Evolutionary conservation across 2,113 vertebrate genomes (phyloP).

Genomic region (Zingel zingel): DNA sequence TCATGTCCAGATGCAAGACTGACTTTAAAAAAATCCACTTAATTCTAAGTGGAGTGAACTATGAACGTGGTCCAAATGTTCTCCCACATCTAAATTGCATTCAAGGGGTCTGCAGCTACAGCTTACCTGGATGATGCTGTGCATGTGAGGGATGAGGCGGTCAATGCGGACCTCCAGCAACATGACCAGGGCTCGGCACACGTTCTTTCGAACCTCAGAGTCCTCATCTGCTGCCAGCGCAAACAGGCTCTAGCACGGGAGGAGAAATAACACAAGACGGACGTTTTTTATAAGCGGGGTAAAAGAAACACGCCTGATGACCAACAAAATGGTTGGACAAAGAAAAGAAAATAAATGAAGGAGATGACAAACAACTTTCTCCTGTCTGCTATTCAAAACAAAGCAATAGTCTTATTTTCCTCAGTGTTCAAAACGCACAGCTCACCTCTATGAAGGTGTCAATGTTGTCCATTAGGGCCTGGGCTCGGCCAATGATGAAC

Average conservation of each 20-base stretch:
- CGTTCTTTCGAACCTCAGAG: constrained; percentile 94
- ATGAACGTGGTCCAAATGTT: background rate
- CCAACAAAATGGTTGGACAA: background rate
- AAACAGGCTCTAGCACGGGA: constrained; percentile 88
- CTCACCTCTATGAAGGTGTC: constrained; percentile 96
- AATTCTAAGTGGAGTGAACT: background rate
- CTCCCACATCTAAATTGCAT: background rate
- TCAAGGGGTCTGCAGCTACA: background rate
- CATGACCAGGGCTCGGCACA: constrained; percentile 95
- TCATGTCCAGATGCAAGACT: constrained; percentile 55
- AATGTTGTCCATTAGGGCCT: constrained; percentile 96
- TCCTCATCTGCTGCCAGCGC: constrained; percentile 84
- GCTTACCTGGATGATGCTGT: constrained; percentile 94
- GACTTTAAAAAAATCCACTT: background rate
- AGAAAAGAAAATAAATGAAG: no score
- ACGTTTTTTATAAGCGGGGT: no score
- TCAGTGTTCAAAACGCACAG: background rate
- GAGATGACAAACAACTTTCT: background rate
- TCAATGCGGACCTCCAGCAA: constrained; percentile 95
- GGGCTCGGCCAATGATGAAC: constrained; percentile 95
- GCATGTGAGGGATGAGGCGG: constrained; percentile 95
- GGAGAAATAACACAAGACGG: background rate
- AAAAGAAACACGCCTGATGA: background rate
- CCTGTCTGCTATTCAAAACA: background rate
- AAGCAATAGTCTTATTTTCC: background rate